Base-by-base conservation (phyloP, 1,140 invertebrate genomes). In the Macrobrachium nipponense region DNA sequence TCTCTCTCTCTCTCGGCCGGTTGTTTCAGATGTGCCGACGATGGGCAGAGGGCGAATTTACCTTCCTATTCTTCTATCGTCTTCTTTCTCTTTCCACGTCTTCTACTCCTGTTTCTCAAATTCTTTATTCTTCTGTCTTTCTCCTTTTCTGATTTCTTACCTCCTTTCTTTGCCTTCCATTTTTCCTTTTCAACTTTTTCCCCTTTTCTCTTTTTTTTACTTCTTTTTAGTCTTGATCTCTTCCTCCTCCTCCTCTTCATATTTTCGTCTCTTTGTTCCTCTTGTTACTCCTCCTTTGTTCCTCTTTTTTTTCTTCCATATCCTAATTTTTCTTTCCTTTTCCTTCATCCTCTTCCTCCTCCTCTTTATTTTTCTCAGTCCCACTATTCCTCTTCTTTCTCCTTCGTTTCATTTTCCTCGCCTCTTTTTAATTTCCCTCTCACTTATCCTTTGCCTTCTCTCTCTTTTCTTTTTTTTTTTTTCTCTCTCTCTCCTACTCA, bases 41-140 rank as follows among this genome's bases (percentile, higher is more conserved):
- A 51, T 51, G 51, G 51, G 12, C 51, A 51, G 51, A 10, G 51
- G 51, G 7, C 2, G 51, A 51, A 51, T 51, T 12, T 73, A 10
- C 66, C 58, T 5, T 36, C 27, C 27, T 36, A 10, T 5, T 18
- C 72, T 17, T 60, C 68, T 59, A 27, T 72, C 81, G 75, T 23
- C 36, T 36, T 76, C 61, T 44, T 60, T 66, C 43, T 61, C 81
- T 27, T 66, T 17, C 44, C 61, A 18, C 68, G 43, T n/a, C 0
- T n/a, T 44, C 18, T 15, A 10, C 27, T 36, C 15, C n/a, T 66
- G 62, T 44, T 60, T 43, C 70, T 20, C 60, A 15, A 36, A 7
- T 70, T 75, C 43, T 75, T 58, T 2, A 18, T 58, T 51, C 18
- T 44, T 61, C 81, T 75, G 23, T 60, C 43, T 43, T 72, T 77